Conservation (phyloP, 1,140 invertebrate genomes). For the Pissodes strobi region DNA sequence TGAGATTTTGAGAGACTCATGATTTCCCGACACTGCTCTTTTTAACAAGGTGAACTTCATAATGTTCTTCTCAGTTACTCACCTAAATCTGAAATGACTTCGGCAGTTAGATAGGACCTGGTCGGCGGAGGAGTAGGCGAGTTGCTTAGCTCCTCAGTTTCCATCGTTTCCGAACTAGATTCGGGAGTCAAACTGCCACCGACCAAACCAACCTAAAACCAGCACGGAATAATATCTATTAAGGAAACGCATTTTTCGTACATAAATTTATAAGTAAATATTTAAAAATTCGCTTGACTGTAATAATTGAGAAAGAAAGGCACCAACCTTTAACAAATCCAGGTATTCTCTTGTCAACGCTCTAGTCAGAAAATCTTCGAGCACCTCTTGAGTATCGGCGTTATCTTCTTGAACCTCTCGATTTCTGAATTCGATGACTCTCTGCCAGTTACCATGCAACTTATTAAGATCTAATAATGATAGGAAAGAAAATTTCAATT, state of each 20-base stretch:
- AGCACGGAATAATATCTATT: background rate
- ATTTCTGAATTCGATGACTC: constrained; percentile 74
- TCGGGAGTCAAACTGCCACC: constrained; percentile 57
- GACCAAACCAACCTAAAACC: constrained; percentile 59
- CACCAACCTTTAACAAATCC: constrained; percentile 71
- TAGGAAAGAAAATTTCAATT: no score
- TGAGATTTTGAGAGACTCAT: no score
- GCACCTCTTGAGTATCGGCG: constrained; percentile 81
- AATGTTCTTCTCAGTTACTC: constrained; percentile 33
- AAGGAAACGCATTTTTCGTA: background rate
- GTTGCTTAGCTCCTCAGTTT: constrained; percentile 69
- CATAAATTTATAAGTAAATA: background rate
- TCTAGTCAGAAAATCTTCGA: constrained; percentile 86
- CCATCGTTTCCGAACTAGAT: constrained; percentile 62
- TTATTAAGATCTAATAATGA: constrained; percentile 70
- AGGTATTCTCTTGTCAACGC: constrained; percentile 86
- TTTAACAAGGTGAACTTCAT: no score
- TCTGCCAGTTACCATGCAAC: constrained; percentile 77
- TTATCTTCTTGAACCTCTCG: constrained; percentile 73
- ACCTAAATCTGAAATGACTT: constrained; percentile 76
- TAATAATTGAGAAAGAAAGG: no score
- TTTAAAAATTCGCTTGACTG: no score
- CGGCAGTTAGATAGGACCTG: constrained; percentile 63
- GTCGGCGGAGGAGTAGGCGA: constrained; percentile 58
- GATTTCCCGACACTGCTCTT: no score